Conservation (phyloP, 2,888 invertebrate species). For the Lithophane semibrunnea region DNA sequence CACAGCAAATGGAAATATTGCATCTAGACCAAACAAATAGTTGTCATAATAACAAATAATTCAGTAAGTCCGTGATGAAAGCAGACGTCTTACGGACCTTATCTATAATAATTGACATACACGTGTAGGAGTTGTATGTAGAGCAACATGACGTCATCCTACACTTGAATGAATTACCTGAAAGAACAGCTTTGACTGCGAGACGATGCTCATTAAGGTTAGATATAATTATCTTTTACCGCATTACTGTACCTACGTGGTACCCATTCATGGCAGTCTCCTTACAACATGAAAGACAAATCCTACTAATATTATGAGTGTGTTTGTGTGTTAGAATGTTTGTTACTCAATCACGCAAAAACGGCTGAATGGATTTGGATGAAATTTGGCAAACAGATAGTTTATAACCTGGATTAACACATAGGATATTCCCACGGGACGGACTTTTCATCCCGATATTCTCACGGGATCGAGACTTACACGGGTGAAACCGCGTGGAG, state of each 20-base stretch:
- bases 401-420: too few relatives aligned
- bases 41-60: background rate
- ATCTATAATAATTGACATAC: background rate
- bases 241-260: background rate
- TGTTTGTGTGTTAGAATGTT: too few relatives aligned
- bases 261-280: background rate
- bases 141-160: constrained; percentile 25
- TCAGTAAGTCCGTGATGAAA: background rate
- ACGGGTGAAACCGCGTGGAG: too few relatives aligned
- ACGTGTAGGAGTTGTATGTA: constrained; percentile 8
- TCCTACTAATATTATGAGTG: too few relatives aligned
- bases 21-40: background rate
- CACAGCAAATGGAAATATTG: too few relatives aligned
- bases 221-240: background rate
- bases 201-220: background rate
- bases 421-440: too few relatives aligned
- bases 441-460: too few relatives aligned
- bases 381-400: too few relatives aligned
- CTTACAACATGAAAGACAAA: background rate
- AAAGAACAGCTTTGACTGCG: constrained; percentile 24
- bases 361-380: too few relatives aligned
- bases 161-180: constrained; percentile 21
- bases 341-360: too few relatives aligned
- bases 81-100: background rate
- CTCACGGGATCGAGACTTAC: too few relatives aligned